phyloP scores from a whole-genome alignment of 2,888 invertebrate species.

The Epicampocera succincta region DNA sequence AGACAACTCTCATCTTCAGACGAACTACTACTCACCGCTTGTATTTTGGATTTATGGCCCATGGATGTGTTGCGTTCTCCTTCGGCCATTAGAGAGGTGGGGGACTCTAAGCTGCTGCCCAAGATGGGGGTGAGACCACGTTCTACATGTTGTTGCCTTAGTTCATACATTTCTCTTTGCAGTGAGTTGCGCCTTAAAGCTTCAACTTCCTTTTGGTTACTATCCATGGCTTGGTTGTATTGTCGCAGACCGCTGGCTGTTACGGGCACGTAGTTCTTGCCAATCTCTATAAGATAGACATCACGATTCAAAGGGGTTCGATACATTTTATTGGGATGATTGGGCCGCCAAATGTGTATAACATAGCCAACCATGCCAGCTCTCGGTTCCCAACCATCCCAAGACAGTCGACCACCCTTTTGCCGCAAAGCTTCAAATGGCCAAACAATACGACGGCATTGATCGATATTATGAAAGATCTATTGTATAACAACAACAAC shows the following conservation, averaged over 20 bases:
- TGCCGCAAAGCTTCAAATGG: conserved; percentile 94
- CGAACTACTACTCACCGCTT: conserved; percentile 78
- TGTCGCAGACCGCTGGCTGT: conserved; percentile 92
- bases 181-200: conserved; percentile 75
- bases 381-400: conserved; percentile 95
- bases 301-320: conserved; percentile 96
- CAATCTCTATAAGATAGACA: conserved; percentile 95
- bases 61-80: conserved; percentile 14
- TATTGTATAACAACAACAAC: conserved; percentile 75
- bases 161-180: conserved; percentile 75
- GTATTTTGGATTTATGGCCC: conserved; percentile 70
- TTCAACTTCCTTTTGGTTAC: conserved; percentile 71
- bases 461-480: conserved; percentile 95
- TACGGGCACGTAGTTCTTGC: conserved; percentile 95
- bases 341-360: conserved; percentile 97
- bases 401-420: conserved; percentile 92
- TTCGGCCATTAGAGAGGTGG: conserved; percentile 68
- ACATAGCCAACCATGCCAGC: conserved; percentile 96
- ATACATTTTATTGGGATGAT: conserved; percentile 92
- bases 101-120: conserved; percentile 72
- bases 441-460: conserved; percentile 90
- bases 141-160: conserved; percentile 71
- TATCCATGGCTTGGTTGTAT: conserved; percentile 77
- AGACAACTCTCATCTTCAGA: conserved; percentile 76
- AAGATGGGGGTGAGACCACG: conserved; percentile 75